Evolutionary conservation across 2,113 vertebrate species (phyloP).

Genomic region (Muntiacus muntjak): DNA sequence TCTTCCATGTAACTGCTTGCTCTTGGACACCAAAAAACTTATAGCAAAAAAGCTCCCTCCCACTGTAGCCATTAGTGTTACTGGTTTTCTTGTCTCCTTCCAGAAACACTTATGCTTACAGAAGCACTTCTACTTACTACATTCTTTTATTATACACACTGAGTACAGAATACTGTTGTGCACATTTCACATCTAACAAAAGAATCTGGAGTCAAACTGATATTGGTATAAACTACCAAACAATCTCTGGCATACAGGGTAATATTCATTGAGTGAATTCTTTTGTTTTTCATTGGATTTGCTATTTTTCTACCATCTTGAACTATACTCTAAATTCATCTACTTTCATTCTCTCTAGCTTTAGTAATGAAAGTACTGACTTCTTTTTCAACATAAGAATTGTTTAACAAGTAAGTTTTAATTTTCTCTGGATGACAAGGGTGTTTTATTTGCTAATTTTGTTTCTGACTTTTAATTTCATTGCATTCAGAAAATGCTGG

Average conservation of each 20-base stretch:
- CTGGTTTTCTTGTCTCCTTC: background rate
- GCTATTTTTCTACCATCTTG: background rate
- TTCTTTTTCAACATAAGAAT: constrained; percentile 1
- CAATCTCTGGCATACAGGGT: background rate
- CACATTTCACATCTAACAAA: background rate
- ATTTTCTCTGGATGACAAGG: background rate
- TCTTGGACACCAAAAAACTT: background rate
- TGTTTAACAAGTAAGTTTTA: background rate
- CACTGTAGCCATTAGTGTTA: background rate
- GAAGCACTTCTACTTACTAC: background rate
- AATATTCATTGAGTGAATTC: background rate
- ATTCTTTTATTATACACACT: background rate
- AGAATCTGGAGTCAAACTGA: background rate
- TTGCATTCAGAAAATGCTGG: background rate
- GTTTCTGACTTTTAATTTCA: background rate
- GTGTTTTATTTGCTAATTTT: background rate
- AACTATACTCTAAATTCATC: constrained; percentile 7
- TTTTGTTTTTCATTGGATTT: background rate
- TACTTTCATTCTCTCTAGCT: background rate
- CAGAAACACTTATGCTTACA: background rate
- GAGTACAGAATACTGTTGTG: background rate
- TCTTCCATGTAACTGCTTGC: background rate
- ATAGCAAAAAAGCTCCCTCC: background rate
- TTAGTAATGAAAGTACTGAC: background rate
- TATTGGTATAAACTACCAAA: background rate